Evolutionary conservation across 1,140 invertebrate species (phyloP), one percentile per base, ranked within the genome.

Genomic region (Diachasmimorpha longicaudata): DNA sequence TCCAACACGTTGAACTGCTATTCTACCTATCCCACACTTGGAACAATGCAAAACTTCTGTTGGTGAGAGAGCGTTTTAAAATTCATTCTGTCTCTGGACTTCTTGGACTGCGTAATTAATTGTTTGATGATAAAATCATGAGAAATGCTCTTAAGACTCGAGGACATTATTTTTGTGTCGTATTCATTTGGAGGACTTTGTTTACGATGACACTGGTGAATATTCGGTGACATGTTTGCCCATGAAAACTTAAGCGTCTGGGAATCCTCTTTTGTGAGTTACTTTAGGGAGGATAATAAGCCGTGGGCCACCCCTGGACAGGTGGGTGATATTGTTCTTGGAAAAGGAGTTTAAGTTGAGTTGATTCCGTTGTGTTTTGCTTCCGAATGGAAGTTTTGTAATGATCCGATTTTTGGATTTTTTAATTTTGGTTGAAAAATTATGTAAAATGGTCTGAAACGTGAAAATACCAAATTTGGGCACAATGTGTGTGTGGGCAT

Each of bases 31-130:
- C 23, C 42, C 46, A 46, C 9, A 9, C 48, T 19, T n/a, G 6
- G 14, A 44, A 31, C 70, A 71, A 52, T 71, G 70, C 70, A 4
- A 71, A 48, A 48, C 11, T 71, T 52, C 6, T 44, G 70, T 16
- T 31, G 42, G 16, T 44, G 44, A 52, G 6, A 11, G 21, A 71
- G 4, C 14, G 31, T 71, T 25, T 48, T 71, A 8, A 31, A 25
- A 44, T 48, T 21, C 42, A 58, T 52, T 23, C 52, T 66, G 4
- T 9, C 16, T 46, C 0, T 69, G 13, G 16, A 44, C 16, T 25
- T 21, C 14, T 36, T 68, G 31, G 10, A 52, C 37, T 75, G 52
- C 25, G 4, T 31, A 46, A 46, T 67, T 46, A 75, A 67, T 36
- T 46, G 39, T 67, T 39, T 31, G 13, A 46, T 25, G 19, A 55